phyloP scores from a whole-genome alignment of 2,797 vertebrate species.

The Alosa sapidissima region DNA sequence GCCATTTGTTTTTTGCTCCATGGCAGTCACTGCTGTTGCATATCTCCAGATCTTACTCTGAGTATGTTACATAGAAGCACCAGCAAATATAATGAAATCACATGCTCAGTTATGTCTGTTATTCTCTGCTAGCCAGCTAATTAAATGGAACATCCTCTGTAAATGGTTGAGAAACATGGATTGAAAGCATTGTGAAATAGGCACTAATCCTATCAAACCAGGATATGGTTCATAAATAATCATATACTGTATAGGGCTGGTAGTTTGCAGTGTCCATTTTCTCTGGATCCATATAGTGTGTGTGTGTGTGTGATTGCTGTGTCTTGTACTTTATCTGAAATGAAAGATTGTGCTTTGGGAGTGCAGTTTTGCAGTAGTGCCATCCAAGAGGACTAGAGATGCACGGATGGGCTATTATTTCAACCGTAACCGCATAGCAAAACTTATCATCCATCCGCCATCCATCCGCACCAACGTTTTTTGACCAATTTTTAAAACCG shows the following conservation, averaged over 20 bases:
- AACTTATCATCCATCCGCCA: too few species aligned
- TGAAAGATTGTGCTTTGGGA: not conserved
- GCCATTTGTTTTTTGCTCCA: not conserved
- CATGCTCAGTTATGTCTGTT: not conserved
- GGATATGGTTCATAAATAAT: not conserved
- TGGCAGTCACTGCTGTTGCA: not conserved
- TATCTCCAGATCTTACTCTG: not conserved
- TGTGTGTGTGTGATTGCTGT: not conserved
- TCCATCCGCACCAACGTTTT: too few species aligned
- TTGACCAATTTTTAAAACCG: too few species aligned
- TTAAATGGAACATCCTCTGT: not conserved
- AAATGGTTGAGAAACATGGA: constrained; percentile 1
- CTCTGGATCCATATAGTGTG: not conserved
- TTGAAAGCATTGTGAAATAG: not conserved
- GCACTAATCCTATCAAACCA: not conserved
- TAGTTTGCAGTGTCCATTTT: not conserved
- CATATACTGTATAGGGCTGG: not conserved
- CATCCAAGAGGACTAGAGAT: not conserved
- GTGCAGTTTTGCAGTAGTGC: not conserved
- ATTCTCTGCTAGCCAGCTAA: not conserved
- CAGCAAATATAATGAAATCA: constrained; percentile 9
- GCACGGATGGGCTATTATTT: too few species aligned
- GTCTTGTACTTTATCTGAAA: not conserved
- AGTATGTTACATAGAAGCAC: not conserved
- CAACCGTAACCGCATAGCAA: too few species aligned